Percentiles rank a stretch among this genome's conserved stretches.
These are phyloP conservation scores for Aepyceros melampus DNA, from an alignment of 2,113 vertebrate species.

Conservation along the genomic window DNA sequence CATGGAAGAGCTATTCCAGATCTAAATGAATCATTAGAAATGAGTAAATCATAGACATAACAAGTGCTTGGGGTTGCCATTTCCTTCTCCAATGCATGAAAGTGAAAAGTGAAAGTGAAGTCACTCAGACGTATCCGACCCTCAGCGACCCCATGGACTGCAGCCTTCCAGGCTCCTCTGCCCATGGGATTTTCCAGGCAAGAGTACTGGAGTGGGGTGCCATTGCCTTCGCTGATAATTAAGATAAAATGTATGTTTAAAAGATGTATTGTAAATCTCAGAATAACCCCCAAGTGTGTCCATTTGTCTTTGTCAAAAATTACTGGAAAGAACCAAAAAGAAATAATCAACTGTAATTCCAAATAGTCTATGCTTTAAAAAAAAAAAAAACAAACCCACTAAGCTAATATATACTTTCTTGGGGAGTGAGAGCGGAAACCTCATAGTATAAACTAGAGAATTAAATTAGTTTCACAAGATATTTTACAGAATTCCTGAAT, in stretches of 20 bases:
- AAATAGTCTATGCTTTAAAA: not conserved
- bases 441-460: not conserved
- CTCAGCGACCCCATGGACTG: no score
- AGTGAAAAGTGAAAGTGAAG: no score
- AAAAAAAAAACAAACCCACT: not conserved
- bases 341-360: not conserved
- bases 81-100: no score
- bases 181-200: no score
- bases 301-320: constrained; percentile 53
- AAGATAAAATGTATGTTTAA: constrained; percentile 50
- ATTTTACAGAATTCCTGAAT: not conserved
- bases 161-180: no score
- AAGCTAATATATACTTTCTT: not conserved
- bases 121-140: no score
- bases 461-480: not conserved
- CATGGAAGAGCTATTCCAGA: not conserved
- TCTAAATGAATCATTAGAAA: constrained; percentile 42
- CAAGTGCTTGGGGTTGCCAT: not conserved
- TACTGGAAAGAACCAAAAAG: constrained; percentile 59
- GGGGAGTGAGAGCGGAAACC: not conserved
- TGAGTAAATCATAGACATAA: constrained; percentile 30
- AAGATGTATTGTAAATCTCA: constrained; percentile 43
- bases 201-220: no score
- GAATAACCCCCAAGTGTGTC: constrained; percentile 50
- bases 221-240: constrained; percentile 13